Percentiles rank a stretch among this genome's conserved stretches.
These are phyloP conservation scores for Iselma pallidipennis DNA, from an alignment of 2,888 invertebrate species.

Conservation along the genomic window DNA sequence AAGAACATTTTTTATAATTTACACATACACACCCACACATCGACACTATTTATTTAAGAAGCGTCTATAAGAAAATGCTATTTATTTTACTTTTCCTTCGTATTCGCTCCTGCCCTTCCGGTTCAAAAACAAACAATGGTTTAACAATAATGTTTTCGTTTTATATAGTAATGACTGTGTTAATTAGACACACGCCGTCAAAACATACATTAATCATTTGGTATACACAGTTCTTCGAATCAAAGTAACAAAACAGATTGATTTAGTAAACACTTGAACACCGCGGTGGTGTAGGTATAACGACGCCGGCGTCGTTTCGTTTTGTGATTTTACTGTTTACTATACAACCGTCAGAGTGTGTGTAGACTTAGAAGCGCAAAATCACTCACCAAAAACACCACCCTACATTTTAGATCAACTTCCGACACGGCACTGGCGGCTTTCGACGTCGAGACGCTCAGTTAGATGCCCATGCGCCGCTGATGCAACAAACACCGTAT, in stretches of 20 bases:
- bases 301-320: not conserved
- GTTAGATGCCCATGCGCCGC: conserved; percentile 27
- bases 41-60: too few species aligned
- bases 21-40: too few species aligned
- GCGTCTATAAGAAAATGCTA: too few species aligned
- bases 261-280: too few species aligned
- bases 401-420: conserved; percentile 14
- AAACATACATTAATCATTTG: conserved; percentile 3
- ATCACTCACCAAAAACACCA: not conserved
- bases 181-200: not conserved
- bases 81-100: too few species aligned
- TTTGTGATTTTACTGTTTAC: not conserved
- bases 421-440: conserved; percentile 25
- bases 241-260: too few species aligned
- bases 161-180: not conserved
- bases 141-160: not conserved
- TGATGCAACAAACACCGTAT: not conserved
- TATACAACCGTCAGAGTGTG: too few species aligned
- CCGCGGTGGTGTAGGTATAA: too few species aligned
- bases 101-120: too few species aligned
- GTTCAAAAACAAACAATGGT: too few species aligned
- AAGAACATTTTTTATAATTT: too few species aligned
- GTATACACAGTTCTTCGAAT: too few species aligned
- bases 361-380: not conserved
- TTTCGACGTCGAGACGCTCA: conserved; percentile 26